Percentiles rank a stretch among this genome's conserved stretches.
Conservation (phyloP, 1,140 invertebrate species). For the Danaus melanippus region DNA sequence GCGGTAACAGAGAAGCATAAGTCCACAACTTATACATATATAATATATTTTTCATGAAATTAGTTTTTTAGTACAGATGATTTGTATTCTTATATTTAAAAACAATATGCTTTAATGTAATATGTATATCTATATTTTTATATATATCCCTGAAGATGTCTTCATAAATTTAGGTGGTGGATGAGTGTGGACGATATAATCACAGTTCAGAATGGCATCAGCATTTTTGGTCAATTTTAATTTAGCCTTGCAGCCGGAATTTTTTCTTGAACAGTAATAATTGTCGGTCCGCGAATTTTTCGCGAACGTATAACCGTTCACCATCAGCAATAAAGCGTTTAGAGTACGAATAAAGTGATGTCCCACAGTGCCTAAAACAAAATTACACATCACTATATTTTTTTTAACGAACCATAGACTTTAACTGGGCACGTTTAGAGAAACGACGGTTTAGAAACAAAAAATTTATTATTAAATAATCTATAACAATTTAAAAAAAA, state of each 20-base stretch:
- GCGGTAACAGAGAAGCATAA: too few relatives aligned
- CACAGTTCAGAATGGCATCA: conserved; percentile 2
- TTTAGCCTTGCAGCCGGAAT: conserved; percentile 20
- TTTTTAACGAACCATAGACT: too few relatives aligned
- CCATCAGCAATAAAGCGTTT: conserved; percentile 21
- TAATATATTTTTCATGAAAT: too few relatives aligned
- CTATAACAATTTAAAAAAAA: too few relatives aligned
- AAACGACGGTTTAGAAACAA: too few relatives aligned
- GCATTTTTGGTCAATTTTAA: conserved; percentile 20
- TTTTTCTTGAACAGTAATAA: conserved; percentile 31
- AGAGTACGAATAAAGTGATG: conserved; percentile 19
- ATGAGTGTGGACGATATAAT: conserved; percentile 12
- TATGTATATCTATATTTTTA: conserved; percentile 18
- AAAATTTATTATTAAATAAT: too few relatives aligned
- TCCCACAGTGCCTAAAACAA: conserved; percentile 11
- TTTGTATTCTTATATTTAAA: too few relatives aligned
- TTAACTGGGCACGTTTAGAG: conserved; percentile 4
- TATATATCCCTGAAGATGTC: conserved; percentile 20
- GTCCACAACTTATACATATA: not conserved
- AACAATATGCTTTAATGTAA: too few relatives aligned
- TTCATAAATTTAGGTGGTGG: conserved; percentile 21
- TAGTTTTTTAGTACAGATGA: too few relatives aligned
- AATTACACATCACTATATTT: not conserved
- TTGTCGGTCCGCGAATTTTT: conserved; percentile 17
- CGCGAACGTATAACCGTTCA: conserved; percentile 26